Conservation (phyloP, 2,797 vertebrate species). For the Bradypodion pumilum region DNA sequence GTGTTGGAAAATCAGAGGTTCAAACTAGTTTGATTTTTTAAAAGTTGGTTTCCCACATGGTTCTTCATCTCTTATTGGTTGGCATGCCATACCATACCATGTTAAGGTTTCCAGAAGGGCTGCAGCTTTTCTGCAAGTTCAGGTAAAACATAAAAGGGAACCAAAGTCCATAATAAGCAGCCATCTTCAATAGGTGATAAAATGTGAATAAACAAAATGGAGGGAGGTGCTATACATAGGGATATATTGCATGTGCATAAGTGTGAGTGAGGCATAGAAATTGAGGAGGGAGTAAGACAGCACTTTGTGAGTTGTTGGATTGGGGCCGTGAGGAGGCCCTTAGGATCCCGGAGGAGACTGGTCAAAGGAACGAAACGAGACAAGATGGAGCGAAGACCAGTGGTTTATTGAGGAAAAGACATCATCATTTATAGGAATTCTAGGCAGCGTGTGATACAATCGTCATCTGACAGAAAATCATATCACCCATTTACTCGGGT, state of each 20-base stretch:
- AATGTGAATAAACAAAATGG: not conserved
- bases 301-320: not conserved
- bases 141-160: not conserved
- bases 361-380: too few relatives aligned
- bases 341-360: too few relatives aligned
- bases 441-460: too few relatives aligned
- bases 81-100: not conserved
- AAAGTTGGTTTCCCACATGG: not conserved
- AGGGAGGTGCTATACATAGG: not conserved
- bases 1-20: slow-evolving; percentile 42
- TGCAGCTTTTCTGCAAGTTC: not conserved
- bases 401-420: too few relatives aligned
- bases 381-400: too few relatives aligned
- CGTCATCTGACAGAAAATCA: too few relatives aligned
- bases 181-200: not conserved
- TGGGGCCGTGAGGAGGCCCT: too few relatives aligned
- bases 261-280: not conserved
- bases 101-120: not conserved
- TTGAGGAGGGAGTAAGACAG: too few relatives aligned
- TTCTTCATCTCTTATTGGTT: not conserved
- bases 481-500: too few relatives aligned
- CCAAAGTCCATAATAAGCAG: not conserved
- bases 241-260: not conserved
- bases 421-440: too few relatives aligned
- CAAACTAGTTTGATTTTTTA: slow-evolving; percentile 36